Evolutionary conservation across 2,113 vertebrate species (phyloP), one percentile per base, ranked within the genome.

Genomic region (Callopanchax toddi): DNA sequence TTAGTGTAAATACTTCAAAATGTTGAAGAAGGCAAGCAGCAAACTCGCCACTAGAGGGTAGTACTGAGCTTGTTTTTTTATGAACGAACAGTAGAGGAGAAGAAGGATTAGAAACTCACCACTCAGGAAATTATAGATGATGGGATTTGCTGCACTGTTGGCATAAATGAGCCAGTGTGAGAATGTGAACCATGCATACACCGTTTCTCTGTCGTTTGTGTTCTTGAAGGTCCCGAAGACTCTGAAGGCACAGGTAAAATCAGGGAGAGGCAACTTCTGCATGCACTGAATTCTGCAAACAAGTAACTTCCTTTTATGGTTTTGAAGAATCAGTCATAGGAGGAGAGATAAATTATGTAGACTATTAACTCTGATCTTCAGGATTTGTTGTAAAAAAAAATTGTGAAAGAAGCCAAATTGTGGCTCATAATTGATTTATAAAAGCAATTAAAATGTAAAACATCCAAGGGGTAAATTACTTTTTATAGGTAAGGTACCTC

Each of bases 71-170:
- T 63, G 39, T 6, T 52, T 42, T 18, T 52, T 63, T 17, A 2
- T 42, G 11, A 21, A 2, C 21, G 4, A 58, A 46, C 3, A 67
- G 1, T 17, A 4, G 23, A 49, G 11, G 13, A 4, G 25, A 44
- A 10, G 49, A 6, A 44, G 6, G 1, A 39, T 37, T 16, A 13
- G 8, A 37, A 39, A 94, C 96, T 95, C 83, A 98, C 97, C 95
- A 67, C 97, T 99, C 54, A 99, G 94, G 84, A 98, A 99, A 85
- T 98, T 99, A 86, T 99, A 99, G 92, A 99, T 97, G 73, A 99
- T 98, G 53, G 97, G 97, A 86, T 99, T 99, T 52, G 94, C 95
- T 57, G 97, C 97, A 81, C 97, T 99, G 77, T 99, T 99, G 70
- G 97, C 96, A 36, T 99, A 99, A 4, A 98, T 96, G 48, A 99